Evolutionary conservation across 2,113 vertebrate species (phyloP).

Genomic region (Nycticebus coucang): DNA sequence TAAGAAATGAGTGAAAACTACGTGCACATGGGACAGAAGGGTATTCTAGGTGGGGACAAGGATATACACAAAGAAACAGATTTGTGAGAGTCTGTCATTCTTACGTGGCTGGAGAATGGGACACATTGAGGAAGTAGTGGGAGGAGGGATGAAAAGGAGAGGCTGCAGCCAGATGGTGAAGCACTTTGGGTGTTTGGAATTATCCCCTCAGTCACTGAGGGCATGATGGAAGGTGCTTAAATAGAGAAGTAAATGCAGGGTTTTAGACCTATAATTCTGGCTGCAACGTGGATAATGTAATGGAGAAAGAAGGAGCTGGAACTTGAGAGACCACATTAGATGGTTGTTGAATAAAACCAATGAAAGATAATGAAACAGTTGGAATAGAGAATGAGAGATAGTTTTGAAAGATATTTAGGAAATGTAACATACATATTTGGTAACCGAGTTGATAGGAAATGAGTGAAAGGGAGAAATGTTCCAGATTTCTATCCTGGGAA

Average conservation of each 20-base stretch:
- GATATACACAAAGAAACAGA: neutral
- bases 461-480: neutral
- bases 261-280: neutral
- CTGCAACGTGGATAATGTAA: neutral
- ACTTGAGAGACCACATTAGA: neutral
- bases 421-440: neutral
- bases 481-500: neutral
- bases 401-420: neutral
- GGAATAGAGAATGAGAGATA: neutral
- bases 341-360: neutral
- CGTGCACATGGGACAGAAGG: neutral
- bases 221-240: neutral
- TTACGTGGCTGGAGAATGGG: neutral
- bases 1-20: neutral
- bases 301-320: neutral
- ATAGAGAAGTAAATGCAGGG: neutral
- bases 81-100: neutral
- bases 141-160: neutral
- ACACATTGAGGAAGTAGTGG: neutral
- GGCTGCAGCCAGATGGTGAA: neutral
- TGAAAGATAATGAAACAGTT: neutral
- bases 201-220: neutral
- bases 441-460: neutral
- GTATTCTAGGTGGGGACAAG: neutral
- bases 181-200: neutral